Percentiles rank a stretch among this genome's conserved stretches.
Conservation (phyloP, 2,113 vertebrate genomes). For the Protobothrops flavoviridis region DNA sequence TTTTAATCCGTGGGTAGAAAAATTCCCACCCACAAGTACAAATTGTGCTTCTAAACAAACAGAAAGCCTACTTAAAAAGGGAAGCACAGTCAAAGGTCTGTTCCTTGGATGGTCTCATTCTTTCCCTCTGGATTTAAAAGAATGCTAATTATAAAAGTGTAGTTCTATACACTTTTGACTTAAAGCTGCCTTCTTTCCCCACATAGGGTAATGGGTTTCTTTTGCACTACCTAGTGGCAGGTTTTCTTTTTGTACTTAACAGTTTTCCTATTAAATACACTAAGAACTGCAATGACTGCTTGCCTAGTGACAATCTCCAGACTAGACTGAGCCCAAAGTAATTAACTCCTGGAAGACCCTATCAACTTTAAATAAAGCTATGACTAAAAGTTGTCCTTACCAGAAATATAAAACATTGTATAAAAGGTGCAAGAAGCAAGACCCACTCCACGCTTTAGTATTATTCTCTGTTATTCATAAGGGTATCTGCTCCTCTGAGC, state of each 20-base stretch:
- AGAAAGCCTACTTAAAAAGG: not conserved
- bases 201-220: not conserved
- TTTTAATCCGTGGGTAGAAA: slow-evolving; percentile 22
- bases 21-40: rapidly evolving
- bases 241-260: not conserved
- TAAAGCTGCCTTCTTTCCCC: not conserved
- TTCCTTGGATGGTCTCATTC: not conserved
- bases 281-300: not conserved
- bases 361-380: not conserved
- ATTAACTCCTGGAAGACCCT: not conserved
- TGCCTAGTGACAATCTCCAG: not conserved
- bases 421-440: not conserved
- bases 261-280: not conserved
- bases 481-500: not conserved
- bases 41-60: slow-evolving; percentile 22
- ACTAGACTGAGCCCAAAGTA: not conserved
- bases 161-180: not conserved
- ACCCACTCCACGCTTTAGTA: not conserved
- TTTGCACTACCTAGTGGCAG: not conserved
- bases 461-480: not conserved
- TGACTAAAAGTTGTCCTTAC: not conserved
- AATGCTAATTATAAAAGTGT: not conserved
- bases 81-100: not conserved
- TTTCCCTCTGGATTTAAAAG: slow-evolving; percentile 6
- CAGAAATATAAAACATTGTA: not conserved